phyloP scores from a whole-genome alignment of 2,797 vertebrate genomes.

The Phaenicophaeus curvirostris region DNA sequence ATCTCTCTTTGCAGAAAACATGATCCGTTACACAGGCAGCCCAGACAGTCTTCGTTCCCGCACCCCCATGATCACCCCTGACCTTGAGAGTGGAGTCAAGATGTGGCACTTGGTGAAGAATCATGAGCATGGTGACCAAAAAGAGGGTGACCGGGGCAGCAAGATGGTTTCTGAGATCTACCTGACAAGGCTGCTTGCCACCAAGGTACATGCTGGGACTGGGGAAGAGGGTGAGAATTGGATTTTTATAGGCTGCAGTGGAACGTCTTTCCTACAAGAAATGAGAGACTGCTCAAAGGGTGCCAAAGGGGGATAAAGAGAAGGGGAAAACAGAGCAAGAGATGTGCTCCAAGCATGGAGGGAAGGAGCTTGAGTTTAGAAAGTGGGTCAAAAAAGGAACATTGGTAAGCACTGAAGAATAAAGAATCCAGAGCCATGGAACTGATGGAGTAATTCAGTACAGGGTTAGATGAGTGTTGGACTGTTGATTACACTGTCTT shows the following conservation, averaged over 20 bases:
- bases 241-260: background rate
- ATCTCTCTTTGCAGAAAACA: slow-evolving; percentile 86
- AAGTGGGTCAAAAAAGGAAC: background rate
- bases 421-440: background rate
- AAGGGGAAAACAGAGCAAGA: background rate
- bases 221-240: background rate
- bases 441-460: background rate
- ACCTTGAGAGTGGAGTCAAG: slow-evolving; percentile 95
- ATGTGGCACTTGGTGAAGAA: slow-evolving; percentile 99
- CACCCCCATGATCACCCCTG: slow-evolving; percentile 97
- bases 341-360: background rate
- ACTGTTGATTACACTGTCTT: rapidly evolving
- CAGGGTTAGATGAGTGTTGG: background rate
- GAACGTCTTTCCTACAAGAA: background rate
- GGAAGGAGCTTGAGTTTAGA: background rate
- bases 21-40: slow-evolving; percentile 98
- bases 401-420: background rate
- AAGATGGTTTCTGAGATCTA: slow-evolving; percentile 99
- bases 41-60: slow-evolving; percentile 96
- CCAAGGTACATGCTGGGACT: slow-evolving; percentile 82
- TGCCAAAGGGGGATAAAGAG: background rate
- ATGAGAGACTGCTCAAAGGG: background rate
- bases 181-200: slow-evolving; percentile 92
- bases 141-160: slow-evolving; percentile 95
- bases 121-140: slow-evolving; percentile 97